Percentiles rank a stretch among this genome's conserved stretches.
Conservation (phyloP, 2,888 invertebrate species). For the Euclidia mi region DNA sequence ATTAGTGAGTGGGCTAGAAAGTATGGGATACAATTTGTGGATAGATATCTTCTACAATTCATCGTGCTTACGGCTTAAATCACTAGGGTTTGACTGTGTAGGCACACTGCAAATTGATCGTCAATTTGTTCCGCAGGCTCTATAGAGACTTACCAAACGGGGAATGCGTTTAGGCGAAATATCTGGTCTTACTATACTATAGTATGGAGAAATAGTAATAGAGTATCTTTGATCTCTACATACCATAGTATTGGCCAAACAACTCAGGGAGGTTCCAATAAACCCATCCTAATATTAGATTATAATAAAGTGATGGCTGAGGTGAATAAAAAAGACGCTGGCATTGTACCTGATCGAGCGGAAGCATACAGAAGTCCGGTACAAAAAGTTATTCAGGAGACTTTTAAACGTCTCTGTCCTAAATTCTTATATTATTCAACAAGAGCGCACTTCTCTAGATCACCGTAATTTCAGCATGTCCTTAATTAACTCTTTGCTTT, state of each 20-base stretch:
- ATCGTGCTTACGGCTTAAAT: constrained; percentile 14
- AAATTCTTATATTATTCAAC: neutral
- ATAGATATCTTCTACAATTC: constrained; percentile 24
- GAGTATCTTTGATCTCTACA: constrained; percentile 32
- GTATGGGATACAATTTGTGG: constrained; percentile 11
- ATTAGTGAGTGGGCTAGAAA: constrained; percentile 1
- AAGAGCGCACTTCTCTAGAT: neutral
- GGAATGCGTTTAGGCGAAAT: constrained; percentile 3
- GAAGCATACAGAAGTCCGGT: neutral
- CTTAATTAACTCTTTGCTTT: neutral
- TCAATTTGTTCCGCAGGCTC: constrained; percentile 12
- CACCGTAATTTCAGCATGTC: neutral
- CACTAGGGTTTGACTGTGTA: constrained; percentile 18
- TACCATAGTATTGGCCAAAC: constrained; percentile 25
- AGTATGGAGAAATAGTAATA: constrained; percentile 41
- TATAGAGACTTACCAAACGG: neutral
- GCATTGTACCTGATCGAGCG: no score
- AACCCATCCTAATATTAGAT: no score
- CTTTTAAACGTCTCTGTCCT: constrained; percentile 1
- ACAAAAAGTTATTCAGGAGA: neutral
- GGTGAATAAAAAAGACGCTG: no score
- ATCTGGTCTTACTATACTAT: constrained; percentile 36
- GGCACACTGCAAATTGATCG: constrained; percentile 19
- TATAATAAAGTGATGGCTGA: no score
- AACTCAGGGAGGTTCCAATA: neutral